phyloP scores from a whole-genome alignment of 2,113 vertebrate genomes.

The Ondatra zibethicus region DNA sequence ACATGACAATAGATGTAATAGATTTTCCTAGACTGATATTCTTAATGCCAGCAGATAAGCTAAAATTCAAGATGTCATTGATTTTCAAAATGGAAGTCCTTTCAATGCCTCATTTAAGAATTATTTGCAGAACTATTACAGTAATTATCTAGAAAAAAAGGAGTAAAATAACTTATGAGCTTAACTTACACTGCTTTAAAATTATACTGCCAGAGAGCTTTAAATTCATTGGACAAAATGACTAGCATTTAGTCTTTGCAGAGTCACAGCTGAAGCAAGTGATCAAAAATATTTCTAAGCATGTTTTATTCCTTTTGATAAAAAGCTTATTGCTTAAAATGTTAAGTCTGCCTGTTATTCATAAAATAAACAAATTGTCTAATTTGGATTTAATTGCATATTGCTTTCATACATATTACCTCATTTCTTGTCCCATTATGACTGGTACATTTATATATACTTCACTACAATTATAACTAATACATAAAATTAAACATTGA shows the following conservation, averaged over 20 bases:
- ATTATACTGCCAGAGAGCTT: not conserved
- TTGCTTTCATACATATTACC: slow-evolving; percentile 74
- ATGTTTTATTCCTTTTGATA: slow-evolving; percentile 56
- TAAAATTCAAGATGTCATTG: not conserved
- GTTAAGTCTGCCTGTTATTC: not conserved
- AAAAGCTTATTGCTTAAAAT: slow-evolving; percentile 55
- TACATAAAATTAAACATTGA: slow-evolving; percentile 80
- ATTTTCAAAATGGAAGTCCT: not conserved
- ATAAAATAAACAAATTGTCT: slow-evolving; percentile 59
- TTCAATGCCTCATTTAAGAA: not conserved
- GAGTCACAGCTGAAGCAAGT: slow-evolving; percentile 46
- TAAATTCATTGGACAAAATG: slow-evolving; percentile 34
- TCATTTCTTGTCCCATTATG: slow-evolving; percentile 70
- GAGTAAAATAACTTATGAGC: not conserved
- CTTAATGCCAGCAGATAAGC: not conserved
- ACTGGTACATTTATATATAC: slow-evolving; percentile 70
- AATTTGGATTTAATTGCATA: slow-evolving; percentile 69
- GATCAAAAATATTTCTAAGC: not conserved
- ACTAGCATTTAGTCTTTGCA: slow-evolving; percentile 10
- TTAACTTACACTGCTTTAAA: slow-evolving; percentile 5
- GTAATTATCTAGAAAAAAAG: not conserved
- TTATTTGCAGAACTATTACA: slow-evolving; percentile 29
- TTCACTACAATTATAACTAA: slow-evolving; percentile 65
- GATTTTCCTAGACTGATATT: slow-evolving; percentile 2
- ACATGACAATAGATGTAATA: not conserved